A percentile compares a stretch with the other conserved stretches of the same genome.
phyloP scores from a whole-genome alignment of 92 coral and sea anemone genomes.

The Hydrozoanthus gracilis region DNA sequence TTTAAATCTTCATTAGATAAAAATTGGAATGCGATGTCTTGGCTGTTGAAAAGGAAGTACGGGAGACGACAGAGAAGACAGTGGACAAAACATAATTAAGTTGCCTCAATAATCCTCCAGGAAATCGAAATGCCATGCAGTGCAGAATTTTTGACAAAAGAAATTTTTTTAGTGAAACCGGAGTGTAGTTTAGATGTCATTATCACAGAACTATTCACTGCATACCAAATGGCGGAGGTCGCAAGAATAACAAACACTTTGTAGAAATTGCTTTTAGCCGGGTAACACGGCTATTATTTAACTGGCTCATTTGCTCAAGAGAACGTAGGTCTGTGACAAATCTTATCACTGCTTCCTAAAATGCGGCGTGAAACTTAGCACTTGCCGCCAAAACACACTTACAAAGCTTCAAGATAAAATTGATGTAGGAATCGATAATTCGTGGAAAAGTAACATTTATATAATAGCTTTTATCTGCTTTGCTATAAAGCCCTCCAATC shows the following conservation, averaged over 20 bases:
- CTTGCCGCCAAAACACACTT: background rate
- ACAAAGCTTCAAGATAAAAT: background rate
- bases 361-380: background rate
- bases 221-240: background rate
- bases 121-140: background rate
- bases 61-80: background rate
- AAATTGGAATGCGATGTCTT: background rate
- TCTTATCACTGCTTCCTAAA: background rate
- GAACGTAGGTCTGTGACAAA: background rate
- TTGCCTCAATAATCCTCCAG: background rate
- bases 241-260: slow-evolving; percentile 18
- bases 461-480: background rate
- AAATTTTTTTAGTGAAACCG: background rate
- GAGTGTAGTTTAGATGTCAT: background rate
- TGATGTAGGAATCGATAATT: too few relatives aligned
- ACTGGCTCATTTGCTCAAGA: background rate
- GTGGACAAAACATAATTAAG: slow-evolving; percentile 4
- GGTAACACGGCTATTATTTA: background rate
- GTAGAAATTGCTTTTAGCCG: background rate
- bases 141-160: background rate
- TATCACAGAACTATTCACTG: background rate
- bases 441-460: too few relatives aligned
- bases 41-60: background rate
- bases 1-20: slow-evolving; percentile 24
- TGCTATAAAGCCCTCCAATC: background rate